Conservation (phyloP, 1,140 invertebrate species). For the Coelopa frigida region DNA sequence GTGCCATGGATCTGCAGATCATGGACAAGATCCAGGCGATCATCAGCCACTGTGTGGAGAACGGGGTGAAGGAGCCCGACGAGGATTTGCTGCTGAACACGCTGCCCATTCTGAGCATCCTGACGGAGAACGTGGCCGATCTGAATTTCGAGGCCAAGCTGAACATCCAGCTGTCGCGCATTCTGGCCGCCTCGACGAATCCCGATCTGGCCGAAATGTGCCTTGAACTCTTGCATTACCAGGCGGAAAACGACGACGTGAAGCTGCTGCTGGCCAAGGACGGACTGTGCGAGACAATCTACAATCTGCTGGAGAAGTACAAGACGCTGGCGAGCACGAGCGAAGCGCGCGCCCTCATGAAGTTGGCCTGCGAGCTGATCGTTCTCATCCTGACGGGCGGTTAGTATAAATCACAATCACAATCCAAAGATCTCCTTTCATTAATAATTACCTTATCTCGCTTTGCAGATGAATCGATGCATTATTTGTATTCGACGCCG, state of each 20-base stretch:
- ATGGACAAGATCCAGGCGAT: slow-evolving; percentile 53
- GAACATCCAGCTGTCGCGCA: slow-evolving; percentile 52
- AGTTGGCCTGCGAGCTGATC: slow-evolving; percentile 78
- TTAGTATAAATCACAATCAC: slow-evolving; percentile 41
- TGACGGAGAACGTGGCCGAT: slow-evolving; percentile 62
- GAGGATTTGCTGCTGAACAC: slow-evolving; percentile 60
- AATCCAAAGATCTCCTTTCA: background rate
- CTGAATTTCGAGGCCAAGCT: slow-evolving; percentile 50
- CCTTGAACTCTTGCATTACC: slow-evolving; percentile 65
- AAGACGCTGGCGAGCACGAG: slow-evolving; percentile 53
- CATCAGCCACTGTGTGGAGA: slow-evolving; percentile 46
- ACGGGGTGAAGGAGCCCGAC: slow-evolving; percentile 44
- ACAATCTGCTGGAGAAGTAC: slow-evolving; percentile 66
- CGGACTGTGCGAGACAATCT: slow-evolving; percentile 66
- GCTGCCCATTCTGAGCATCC: slow-evolving; percentile 63
- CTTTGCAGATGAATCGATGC: slow-evolving; percentile 76
- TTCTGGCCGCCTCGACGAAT: slow-evolving; percentile 54
- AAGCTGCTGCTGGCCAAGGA: slow-evolving; percentile 67
- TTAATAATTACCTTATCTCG: slow-evolving; percentile 13
- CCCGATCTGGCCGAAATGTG: slow-evolving; percentile 65
- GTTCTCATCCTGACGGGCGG: slow-evolving; percentile 78
- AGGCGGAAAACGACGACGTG: slow-evolving; percentile 70
- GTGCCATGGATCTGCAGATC: slow-evolving; percentile 60
- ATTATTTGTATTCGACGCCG: slow-evolving; percentile 59
- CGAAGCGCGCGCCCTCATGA: slow-evolving; percentile 66